These are phyloP conservation scores for Beroe forskalii DNA, from an alignment of 37 sponge, comb jelly and placozoan species.

Conservation along the genomic window DNA sequence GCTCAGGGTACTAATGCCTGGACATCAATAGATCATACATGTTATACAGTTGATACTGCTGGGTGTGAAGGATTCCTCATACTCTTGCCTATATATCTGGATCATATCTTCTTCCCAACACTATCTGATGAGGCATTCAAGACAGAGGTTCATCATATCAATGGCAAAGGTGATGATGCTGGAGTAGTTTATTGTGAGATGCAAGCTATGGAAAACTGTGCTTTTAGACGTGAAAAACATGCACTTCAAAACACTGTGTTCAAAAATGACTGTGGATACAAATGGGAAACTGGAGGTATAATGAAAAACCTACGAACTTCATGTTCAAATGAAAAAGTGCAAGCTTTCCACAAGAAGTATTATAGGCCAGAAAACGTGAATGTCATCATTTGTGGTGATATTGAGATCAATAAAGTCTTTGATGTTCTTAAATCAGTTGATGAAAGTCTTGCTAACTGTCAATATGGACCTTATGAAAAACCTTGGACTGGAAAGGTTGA, in stretches of 20 bases:
- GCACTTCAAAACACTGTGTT: conserved; percentile 76
- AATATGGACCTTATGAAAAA: background rate
- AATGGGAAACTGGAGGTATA: conserved; percentile 78
- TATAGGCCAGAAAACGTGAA: background rate
- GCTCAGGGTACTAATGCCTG: conserved; percentile 96
- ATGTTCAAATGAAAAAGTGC: conserved; percentile 75
- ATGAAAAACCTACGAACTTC: conserved; percentile 79
- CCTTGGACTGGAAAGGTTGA: background rate
- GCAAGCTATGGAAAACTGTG: conserved; percentile 89
- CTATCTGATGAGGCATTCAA: conserved; percentile 77
- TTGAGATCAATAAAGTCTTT: background rate
- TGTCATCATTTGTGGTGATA: background rate
- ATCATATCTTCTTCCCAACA: conserved; percentile 96
- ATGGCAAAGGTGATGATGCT: conserved; percentile 86
- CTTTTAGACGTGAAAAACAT: conserved; percentile 68
- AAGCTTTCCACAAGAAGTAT: background rate
- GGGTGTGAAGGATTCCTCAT: conserved; percentile 89
- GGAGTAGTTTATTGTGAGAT: conserved; percentile 99
- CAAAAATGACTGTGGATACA: conserved; percentile 89
- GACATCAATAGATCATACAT: conserved; percentile 94
- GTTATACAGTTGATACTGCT: conserved; percentile 88
- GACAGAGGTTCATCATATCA: conserved; percentile 95
- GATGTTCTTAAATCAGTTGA: background rate
- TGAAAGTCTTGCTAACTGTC: background rate
- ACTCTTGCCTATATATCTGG: conserved; percentile 87